phyloP scores from a whole-genome alignment of 2,797 vertebrate genomes.

The Anomalospiza imberbis region DNA sequence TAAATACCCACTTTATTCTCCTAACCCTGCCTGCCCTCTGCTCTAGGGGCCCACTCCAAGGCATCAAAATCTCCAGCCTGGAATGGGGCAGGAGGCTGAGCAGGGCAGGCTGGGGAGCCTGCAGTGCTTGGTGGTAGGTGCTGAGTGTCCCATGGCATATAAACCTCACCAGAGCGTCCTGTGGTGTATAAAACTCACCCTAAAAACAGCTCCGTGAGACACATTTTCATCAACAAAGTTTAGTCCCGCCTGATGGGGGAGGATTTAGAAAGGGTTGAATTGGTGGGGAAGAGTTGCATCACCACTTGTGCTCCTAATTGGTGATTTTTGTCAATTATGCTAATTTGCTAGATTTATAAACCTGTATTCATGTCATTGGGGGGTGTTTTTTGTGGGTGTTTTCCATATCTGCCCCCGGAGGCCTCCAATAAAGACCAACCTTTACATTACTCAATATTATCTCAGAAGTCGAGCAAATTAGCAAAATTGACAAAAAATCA shows the following conservation, averaged over 20 bases:
- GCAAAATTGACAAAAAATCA: background rate
- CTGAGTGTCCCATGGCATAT: rapidly evolving
- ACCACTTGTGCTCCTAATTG: background rate
- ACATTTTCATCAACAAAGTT: background rate
- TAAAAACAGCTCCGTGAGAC: background rate
- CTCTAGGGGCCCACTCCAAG: rapidly evolving
- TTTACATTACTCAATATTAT: background rate
- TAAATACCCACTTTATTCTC: background rate
- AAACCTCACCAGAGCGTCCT: background rate
- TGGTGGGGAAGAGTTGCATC: background rate
- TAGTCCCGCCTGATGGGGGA: background rate
- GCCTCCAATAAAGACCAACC: background rate
- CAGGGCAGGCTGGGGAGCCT: too few species aligned
- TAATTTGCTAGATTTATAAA: background rate
- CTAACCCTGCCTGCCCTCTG: background rate
- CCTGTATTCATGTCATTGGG: background rate
- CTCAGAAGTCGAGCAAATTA: background rate
- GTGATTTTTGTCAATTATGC: background rate
- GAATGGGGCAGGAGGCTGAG: background rate
- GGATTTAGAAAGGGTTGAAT: background rate
- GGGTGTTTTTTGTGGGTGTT: background rate
- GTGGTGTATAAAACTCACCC: background rate
- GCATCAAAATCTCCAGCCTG: background rate
- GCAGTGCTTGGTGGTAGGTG: background rate
- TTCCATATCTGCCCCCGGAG: background rate